Conservation (phyloP, 2,888 invertebrate species). For the Spodoptera littoralis region DNA sequence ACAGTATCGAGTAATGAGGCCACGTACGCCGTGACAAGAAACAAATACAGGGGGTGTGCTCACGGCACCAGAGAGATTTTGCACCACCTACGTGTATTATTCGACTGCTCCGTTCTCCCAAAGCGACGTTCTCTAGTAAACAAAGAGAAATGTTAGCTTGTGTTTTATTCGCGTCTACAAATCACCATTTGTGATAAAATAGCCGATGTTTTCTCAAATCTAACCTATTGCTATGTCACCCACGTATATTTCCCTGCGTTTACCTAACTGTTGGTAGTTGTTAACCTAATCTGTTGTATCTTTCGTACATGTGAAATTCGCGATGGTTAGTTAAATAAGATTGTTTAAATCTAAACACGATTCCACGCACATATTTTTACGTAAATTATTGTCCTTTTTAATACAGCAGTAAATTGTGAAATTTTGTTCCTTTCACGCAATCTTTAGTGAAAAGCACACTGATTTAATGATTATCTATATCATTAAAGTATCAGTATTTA, state of each 20-base stretch:
- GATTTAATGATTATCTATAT: slow-evolving; percentile 51
- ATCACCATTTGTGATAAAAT: slow-evolving; percentile 56
- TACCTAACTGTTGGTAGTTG: slow-evolving; percentile 40
- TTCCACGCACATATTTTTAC: slow-evolving; percentile 4
- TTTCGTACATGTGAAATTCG: slow-evolving; percentile 32
- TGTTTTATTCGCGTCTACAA: slow-evolving; percentile 57
- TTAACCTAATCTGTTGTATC: slow-evolving; percentile 29
- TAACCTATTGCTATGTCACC: slow-evolving; percentile 41
- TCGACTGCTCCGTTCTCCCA: slow-evolving; percentile 60
- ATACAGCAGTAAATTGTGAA: not conserved
- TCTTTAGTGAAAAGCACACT: slow-evolving; percentile 19
- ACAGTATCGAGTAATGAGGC: slow-evolving; percentile 72
- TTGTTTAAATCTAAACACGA: slow-evolving; percentile 22
- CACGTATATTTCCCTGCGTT: slow-evolving; percentile 43
- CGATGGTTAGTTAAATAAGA: slow-evolving; percentile 16
- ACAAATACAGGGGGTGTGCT: slow-evolving; percentile 73
- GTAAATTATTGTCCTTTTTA: slow-evolving; percentile 11
- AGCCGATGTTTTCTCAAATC: slow-evolving; percentile 53
- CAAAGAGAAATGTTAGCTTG: slow-evolving; percentile 59
- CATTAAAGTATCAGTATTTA: slow-evolving; percentile 53
- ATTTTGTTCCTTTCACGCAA: not conserved
- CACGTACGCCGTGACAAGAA: slow-evolving; percentile 75
- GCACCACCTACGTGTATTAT: slow-evolving; percentile 64
- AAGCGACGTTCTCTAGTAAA: slow-evolving; percentile 55
- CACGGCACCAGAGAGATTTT: slow-evolving; percentile 68